Conservation (phyloP, 2,797 vertebrate species). For the Semotilus atromaculatus region DNA sequence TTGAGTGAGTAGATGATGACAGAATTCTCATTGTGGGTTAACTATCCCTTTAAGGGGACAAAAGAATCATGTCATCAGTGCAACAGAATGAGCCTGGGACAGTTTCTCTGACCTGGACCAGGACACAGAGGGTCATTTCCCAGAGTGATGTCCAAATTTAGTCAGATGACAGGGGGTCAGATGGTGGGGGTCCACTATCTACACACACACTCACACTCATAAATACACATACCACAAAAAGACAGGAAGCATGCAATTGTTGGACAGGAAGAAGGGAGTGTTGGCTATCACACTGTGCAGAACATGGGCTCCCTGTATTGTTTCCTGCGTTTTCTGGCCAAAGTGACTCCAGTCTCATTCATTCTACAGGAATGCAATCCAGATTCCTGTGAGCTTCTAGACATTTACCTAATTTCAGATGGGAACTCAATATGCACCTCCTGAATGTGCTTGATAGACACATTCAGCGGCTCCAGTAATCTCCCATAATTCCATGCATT, state of each 20-base stretch:
- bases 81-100: slow-evolving; percentile 13
- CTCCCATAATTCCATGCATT: slow-evolving; percentile 8
- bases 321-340: slow-evolving; percentile 34
- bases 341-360: not conserved
- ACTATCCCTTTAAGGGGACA: not conserved
- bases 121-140: not conserved
- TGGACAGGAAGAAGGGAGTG: slow-evolving; percentile 20
- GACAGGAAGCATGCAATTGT: slow-evolving; percentile 67
- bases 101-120: not conserved
- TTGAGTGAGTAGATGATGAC: not conserved
- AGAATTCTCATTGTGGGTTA: not conserved
- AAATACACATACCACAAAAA: slow-evolving; percentile 49
- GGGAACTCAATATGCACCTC: not conserved
- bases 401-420: slow-evolving; percentile 2
- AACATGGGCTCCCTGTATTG: slow-evolving; percentile 24
- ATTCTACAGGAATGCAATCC: not conserved
- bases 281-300: slow-evolving; percentile 17
- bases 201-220: not conserved
- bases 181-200: not conserved
- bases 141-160: slow-evolving; percentile 14
- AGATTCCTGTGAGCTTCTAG: not conserved
- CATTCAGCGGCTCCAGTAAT: not conserved
- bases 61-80: not conserved
- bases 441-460: slow-evolving; percentile 6
- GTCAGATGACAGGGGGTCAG: not conserved